A percentile compares a stretch with the other conserved stretches of the same genome.
phyloP scores from a whole-genome alignment of 2,888 invertebrate genomes.

The Dyspetes luteomarginatus region DNA sequence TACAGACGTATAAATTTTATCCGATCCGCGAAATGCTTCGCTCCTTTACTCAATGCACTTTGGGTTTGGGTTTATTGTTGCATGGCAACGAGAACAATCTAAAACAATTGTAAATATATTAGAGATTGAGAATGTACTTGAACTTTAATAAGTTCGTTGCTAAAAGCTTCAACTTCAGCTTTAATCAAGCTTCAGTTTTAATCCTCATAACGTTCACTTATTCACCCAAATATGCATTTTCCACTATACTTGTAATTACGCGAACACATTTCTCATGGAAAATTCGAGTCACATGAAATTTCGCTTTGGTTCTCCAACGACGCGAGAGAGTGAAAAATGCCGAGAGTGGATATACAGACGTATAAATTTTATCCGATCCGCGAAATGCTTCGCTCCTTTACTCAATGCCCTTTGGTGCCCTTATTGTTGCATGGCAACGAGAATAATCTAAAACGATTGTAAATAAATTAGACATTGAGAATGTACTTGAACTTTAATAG shows the following conservation, averaged over 20 bases:
- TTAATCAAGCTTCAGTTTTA: too few species aligned
- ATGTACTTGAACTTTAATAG: constrained; percentile 34
- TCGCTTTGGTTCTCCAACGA: constrained; percentile 21
- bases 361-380: constrained; percentile 59
- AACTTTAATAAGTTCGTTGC: neutral
- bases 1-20: constrained; percentile 60
- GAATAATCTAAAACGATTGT: neutral
- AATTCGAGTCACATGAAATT: too few species aligned
- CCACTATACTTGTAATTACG: too few species aligned
- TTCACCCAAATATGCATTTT: neutral
- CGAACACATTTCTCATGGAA: too few species aligned
- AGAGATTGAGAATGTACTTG: neutral
- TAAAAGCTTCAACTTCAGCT: neutral
- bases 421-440: neutral
- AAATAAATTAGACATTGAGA: neutral
- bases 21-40: constrained; percentile 32
- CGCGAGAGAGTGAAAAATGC: constrained; percentile 1
- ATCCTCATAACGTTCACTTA: too few species aligned
- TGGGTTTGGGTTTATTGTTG: neutral
- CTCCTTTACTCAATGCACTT: neutral
- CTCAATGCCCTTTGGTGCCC: neutral
- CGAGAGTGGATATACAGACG: constrained; percentile 23
- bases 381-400: constrained; percentile 1
- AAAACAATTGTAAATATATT: neutral
- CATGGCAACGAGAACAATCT: neutral